Percentiles rank a stretch among this genome's conserved stretches.
These are phyloP conservation scores for Mirza zaza DNA, from an alignment of 2,113 vertebrate species.

Conservation along the genomic window DNA sequence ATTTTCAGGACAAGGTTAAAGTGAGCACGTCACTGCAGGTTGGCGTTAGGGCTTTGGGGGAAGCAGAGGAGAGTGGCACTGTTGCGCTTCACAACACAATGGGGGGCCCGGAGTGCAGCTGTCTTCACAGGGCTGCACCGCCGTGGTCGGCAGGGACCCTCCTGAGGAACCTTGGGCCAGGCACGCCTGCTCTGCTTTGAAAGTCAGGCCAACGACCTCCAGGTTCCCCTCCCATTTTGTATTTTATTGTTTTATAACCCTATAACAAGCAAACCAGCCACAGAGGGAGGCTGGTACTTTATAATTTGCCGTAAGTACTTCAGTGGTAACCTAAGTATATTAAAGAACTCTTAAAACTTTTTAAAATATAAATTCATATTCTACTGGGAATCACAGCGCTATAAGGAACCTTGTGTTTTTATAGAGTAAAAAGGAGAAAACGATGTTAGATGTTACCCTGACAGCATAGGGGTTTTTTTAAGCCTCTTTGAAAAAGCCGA, in stretches of 20 bases:
- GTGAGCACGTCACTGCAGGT: neutral
- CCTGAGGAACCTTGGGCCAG: neutral
- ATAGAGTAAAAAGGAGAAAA: neutral
- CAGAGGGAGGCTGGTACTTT: neutral
- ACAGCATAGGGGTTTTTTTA: neutral
- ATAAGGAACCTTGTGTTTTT: conserved; percentile 8
- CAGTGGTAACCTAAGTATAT: neutral
- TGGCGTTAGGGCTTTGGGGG: neutral
- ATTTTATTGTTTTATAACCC: conserved; percentile 32
- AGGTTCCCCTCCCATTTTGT: conserved; percentile 33
- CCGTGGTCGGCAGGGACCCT: neutral
- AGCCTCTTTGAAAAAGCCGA: neutral
- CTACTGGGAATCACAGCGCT: neutral
- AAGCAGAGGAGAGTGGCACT: neutral
- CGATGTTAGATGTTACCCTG: neutral
- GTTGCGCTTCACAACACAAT: neutral
- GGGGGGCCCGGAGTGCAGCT: neutral
- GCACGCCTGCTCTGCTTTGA: neutral
- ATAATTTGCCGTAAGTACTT: conserved; percentile 48
- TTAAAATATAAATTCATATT: conserved; percentile 11
- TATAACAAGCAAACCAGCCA: conserved; percentile 42
- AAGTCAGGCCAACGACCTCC: conserved; percentile 16
- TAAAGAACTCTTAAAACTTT: conserved; percentile 31
- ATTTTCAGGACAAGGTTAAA: neutral
- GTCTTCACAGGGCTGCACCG: accelerated